phyloP scores from a whole-genome alignment of 2,888 invertebrate species.

The Melinopterus prodromus region DNA sequence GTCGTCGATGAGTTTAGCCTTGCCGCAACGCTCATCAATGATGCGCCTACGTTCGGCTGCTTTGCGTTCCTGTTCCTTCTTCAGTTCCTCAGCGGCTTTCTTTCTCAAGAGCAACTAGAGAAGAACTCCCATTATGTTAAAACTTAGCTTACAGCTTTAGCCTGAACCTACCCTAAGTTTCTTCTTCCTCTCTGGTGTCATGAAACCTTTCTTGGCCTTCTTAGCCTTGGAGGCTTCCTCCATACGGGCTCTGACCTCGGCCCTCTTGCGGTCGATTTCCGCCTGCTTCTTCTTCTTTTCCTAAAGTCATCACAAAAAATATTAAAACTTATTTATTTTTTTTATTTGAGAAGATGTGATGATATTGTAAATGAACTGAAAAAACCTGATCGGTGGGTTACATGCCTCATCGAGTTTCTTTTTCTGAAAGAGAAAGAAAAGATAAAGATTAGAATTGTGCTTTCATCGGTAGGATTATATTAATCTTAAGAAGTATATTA shows the following conservation, averaged over 20 bases:
- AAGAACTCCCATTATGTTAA: neutral
- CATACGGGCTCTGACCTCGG: slow-evolving; percentile 98
- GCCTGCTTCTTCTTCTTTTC: slow-evolving; percentile 98
- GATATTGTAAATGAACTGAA: slow-evolving; percentile 17
- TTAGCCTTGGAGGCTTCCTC: slow-evolving; percentile 98
- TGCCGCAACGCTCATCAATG: slow-evolving; percentile 95
- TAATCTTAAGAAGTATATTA: slow-evolving; percentile 8
- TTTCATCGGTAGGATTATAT: neutral
- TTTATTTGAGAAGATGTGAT: neutral
- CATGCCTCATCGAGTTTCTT: slow-evolving; percentile 83
- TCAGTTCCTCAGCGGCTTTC: slow-evolving; percentile 99
- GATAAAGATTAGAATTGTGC: slow-evolving; percentile 53
- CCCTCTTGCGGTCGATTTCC: slow-evolving; percentile 98
- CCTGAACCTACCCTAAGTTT: slow-evolving; percentile 88
- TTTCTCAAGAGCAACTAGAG: slow-evolving; percentile 96
- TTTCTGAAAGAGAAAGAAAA: slow-evolving; percentile 71
- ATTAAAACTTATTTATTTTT: slow-evolving; percentile 18
- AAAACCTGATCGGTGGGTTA: slow-evolving; percentile 53
- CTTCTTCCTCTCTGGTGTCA: slow-evolving; percentile 99
- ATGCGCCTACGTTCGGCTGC: slow-evolving; percentile 97
- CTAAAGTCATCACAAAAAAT: slow-evolving; percentile 60
- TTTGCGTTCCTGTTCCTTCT: slow-evolving; percentile 99
- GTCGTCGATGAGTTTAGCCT: slow-evolving; percentile 89
- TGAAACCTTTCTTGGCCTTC: slow-evolving; percentile 99
- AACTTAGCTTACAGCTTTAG: neutral